Evolutionary conservation across 2,113 vertebrate genomes (phyloP), one percentile per base, ranked within the genome.

Genomic region (Dermatemys mawii): DNA sequence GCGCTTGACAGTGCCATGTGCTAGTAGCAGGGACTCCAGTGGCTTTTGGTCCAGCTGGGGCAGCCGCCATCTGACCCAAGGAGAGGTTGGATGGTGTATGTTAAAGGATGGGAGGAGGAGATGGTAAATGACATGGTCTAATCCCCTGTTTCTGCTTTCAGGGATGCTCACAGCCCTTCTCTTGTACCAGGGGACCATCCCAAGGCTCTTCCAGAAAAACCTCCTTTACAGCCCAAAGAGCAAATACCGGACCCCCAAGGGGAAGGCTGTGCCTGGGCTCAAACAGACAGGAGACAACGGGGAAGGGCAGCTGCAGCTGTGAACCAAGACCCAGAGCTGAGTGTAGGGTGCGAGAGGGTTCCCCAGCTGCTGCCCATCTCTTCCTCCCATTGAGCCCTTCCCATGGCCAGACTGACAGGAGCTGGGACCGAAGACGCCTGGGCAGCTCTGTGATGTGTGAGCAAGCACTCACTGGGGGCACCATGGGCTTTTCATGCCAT

Each of bases 161-260:
- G 99, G 99, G 35, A 99, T 99, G 99, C 94, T 94, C 1, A 54
- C 99, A 95, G 99, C 99, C 0, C 88, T 99, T 63, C 92, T 99
- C 76, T 87, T 99, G 19, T 97, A 98, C 92, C 97, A 98, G 82
- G 99, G 99, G 4, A 98, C 98, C 75, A 98, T 99, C 50, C 99
- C 99, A 0, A 97, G 98, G 26, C 93, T 99, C 55, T 99, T 99
- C 98, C 97, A 97, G 97, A 99, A 79, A 95, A 99, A 99, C 92
- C 98, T 99, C 22, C 84, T 99, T 5, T 99, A 99, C 93, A 95
- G 94, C 67, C 98, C 98, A 93, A 99, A 98, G 95, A 97, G 92
- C 87, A 99, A 98, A 50, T 98, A 98, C 95, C 98, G 95, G 63
- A 96, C 96, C 16, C 99, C 98, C 50, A 99, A 98, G 96, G 97